A percentile compares a stretch with the other conserved stretches of the same genome.
Evolutionary conservation across 2,797 vertebrate species (phyloP).

Genomic region (Sebastolobus altivelis): DNA sequence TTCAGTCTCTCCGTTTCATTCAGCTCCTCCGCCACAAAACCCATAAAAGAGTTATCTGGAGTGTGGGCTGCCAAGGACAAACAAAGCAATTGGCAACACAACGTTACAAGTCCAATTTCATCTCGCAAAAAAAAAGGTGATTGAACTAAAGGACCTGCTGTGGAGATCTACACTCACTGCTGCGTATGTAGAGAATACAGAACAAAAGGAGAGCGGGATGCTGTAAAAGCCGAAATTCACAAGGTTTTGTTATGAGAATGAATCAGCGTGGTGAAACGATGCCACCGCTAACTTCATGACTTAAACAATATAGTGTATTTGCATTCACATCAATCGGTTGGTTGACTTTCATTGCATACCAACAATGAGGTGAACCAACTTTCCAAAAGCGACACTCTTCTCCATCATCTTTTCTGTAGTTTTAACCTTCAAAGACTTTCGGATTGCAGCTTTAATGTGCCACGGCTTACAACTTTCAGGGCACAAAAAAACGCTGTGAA

Average conservation of each 20-base stretch:
- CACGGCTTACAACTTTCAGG: slow-evolving; percentile 22
- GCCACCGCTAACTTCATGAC: not conserved
- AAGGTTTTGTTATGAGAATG: not conserved
- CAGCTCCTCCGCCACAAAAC: slow-evolving; percentile 96
- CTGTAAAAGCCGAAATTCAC: not conserved
- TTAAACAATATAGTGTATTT: not conserved
- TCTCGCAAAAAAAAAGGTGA: slow-evolving; percentile 2
- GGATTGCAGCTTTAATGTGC: not conserved
- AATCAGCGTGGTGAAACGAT: not conserved
- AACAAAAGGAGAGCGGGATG: slow-evolving; percentile 12
- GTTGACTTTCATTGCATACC: not conserved
- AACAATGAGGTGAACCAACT: not conserved
- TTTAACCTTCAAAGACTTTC: not conserved
- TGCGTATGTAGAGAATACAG: not conserved
- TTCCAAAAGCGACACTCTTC: not conserved
- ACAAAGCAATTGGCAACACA: slow-evolving; percentile 49
- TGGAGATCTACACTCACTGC: not conserved
- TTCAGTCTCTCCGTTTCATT: slow-evolving; percentile 90
- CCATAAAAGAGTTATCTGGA: slow-evolving; percentile 99
- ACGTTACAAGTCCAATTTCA: slow-evolving; percentile 37
- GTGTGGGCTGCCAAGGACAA: slow-evolving; percentile 91
- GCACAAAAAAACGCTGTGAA: slow-evolving; percentile 23
- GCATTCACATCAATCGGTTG: not conserved
- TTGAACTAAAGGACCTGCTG: slow-evolving; percentile 24
- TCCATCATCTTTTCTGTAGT: not conserved